These are phyloP conservation scores for Orussus abietinus DNA, from an alignment of 1,140 invertebrate genomes.

Conservation along the genomic window DNA sequence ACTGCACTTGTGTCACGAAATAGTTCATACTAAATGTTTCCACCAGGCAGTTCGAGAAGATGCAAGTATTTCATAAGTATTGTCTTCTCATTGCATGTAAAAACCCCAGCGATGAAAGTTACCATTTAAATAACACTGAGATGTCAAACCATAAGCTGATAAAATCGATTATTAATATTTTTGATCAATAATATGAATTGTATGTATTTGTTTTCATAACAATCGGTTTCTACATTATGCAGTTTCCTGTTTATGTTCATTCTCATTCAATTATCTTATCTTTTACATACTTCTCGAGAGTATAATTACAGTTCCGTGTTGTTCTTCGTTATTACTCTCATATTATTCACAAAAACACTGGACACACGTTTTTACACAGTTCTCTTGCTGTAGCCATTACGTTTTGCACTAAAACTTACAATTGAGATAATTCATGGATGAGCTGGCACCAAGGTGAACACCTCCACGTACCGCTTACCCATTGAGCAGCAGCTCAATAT, in stretches of 20 bases:
- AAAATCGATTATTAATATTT: conserved; percentile 17
- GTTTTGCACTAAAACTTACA: not conserved
- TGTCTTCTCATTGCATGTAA: conserved; percentile 18
- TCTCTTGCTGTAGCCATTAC: not conserved
- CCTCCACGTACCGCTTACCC: not conserved
- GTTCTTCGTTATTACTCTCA: conserved; percentile 2
- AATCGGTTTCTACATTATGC: conserved; percentile 19
- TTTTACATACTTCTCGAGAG: too few relatives aligned
- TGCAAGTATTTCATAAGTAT: too few relatives aligned
- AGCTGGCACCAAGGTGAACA: not conserved
- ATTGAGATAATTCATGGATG: not conserved
- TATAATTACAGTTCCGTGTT: too few relatives aligned
- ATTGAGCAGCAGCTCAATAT: too few relatives aligned
- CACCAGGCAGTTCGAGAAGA: too few relatives aligned
- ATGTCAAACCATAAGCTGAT: conserved; percentile 20
- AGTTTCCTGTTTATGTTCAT: conserved; percentile 15
- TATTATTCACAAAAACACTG: conserved; percentile 8
- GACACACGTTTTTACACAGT: conserved; percentile 5
- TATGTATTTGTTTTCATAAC: conserved; percentile 20
- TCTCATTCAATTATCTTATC: conserved; percentile 19
- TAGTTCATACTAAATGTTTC: too few relatives aligned
- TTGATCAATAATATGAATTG: conserved; percentile 21
- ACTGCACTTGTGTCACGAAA: too few relatives aligned
- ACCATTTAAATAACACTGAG: conserved; percentile 23
- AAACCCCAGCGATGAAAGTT: conserved; percentile 22